A percentile compares a stretch with the other conserved stretches of the same genome.
phyloP scores from a whole-genome alignment of 2,888 invertebrate species.

The Hemithea aestivaria region DNA sequence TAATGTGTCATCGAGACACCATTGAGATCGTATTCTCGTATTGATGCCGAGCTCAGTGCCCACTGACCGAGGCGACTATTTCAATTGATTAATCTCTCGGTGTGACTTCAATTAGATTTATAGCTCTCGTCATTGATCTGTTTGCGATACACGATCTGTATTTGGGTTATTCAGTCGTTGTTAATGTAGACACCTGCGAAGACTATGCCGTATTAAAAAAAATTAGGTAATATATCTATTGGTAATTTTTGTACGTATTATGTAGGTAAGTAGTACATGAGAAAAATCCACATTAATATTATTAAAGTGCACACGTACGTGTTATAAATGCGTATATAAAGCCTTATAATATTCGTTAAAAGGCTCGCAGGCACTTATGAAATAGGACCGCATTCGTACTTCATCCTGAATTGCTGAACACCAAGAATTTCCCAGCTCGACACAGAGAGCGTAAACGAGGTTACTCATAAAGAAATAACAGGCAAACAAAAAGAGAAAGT shows the following conservation, averaged over 20 bases:
- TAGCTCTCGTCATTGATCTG: background rate
- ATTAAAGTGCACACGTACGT: too few species aligned
- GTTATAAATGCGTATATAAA: too few species aligned
- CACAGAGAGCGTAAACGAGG: constrained; percentile 36
- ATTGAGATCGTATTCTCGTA: constrained; percentile 5
- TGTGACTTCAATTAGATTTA: constrained; percentile 6
- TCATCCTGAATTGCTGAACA: constrained; percentile 20
- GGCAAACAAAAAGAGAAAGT: constrained; percentile 46
- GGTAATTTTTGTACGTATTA: too few species aligned
- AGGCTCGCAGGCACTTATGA: too few species aligned
- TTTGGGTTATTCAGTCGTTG: background rate
- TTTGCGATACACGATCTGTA: background rate
- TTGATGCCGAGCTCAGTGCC: constrained; percentile 15
- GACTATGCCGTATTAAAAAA: too few species aligned
- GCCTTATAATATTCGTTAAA: too few species aligned
- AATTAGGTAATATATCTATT: too few species aligned
- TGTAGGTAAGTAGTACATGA: too few species aligned
- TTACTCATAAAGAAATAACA: constrained; percentile 54
- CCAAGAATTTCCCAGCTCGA: constrained; percentile 20
- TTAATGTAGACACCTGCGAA: too few species aligned
- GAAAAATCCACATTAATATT: too few species aligned
- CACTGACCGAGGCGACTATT: constrained; percentile 14
- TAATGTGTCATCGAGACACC: constrained; percentile 22
- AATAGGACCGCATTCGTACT: background rate
- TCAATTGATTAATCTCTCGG: constrained; percentile 15